Evolutionary conservation across 1,140 invertebrate genomes (phyloP), one percentile per base, ranked within the genome.

Genomic region (Drosophila sproati): DNA sequence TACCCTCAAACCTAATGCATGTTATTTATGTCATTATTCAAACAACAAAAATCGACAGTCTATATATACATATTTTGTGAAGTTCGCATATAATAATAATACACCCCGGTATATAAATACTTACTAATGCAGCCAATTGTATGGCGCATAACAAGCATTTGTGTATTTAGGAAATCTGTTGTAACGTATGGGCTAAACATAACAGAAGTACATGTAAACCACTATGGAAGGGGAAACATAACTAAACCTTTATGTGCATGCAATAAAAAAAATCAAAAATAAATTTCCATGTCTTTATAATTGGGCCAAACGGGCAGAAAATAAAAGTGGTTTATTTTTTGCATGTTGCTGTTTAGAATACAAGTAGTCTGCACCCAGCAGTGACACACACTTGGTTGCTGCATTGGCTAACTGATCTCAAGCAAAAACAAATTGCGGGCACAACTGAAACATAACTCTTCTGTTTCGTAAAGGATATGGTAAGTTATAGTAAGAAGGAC

Each of bases 201-300:
- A 73, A 67, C 61, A 52, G 56, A 73, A 81, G 37, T 32, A 61
- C 69, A 66, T 78, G 71, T 76, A 76, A 76, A 54, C 79, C 66
- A 82, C 48, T 68, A 78, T 64, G 47, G 75, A 39, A 72, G 60
- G 28, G 43, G 75, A 74, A 80, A 35, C 63, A 74, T 78, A 83
- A 78, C 80, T 83, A 73, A 89, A 82, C 83, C 64, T 83, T 80
- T 85, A 85, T 82, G 85, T 89, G 85, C 85, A 89, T 89, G 85
- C 85, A 89, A 89, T 89, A 85, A 89, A 89, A 69, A 35, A 67
- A 41, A 59, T 63, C 6, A 50, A 55, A 83, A 73, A 74, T 29
- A 43, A 74, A 60, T 37, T 43, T 41, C 3, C 0, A n/a, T 54
- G 29, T 29, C 2, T 31, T 47, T 61, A 20, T 41, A 5, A 20